Evolutionary conservation across 2,888 invertebrate species (phyloP), one percentile per base, ranked within the genome.

Genomic region (Acleris literana): DNA sequence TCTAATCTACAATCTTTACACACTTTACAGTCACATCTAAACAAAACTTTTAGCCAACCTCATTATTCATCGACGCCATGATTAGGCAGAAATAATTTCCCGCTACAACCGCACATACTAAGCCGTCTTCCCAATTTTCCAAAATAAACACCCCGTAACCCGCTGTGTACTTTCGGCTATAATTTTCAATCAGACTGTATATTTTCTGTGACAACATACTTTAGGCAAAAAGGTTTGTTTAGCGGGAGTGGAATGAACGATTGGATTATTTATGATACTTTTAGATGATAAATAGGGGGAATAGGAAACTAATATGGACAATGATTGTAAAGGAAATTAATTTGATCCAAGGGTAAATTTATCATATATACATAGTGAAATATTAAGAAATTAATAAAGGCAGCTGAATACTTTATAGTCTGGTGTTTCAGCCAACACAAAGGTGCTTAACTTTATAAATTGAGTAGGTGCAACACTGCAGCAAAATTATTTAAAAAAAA

Each of bases 31-130:
- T 39, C 39, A 39, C 39, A 13, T 11, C 39, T 39, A 46, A 46
- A n/a, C 6, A 5, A 17, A 16, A 46, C 16, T n/a, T 18, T 39
- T 18, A 39, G 39, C 11, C 3, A 43, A 51, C 29, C 25, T 55
- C 55, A 25, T 51, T 25, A 51, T 39, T 44, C 55, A 52, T 52
- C n/a, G 16, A 16, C 29, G 51, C 29, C 55, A n/a, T 74, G 80
- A 80, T 79, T 80, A 87, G 84, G 84, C 82, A 82, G 85, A 88
- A 89, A 88, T 89, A 86, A 89, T 88, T 88, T 88, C 79, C 86
- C 80, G 85, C 85, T 84, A 86, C 84, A 80, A 79, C 76, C 83
- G 80, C 75, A 82, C 77, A 60, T 54, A 81, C 81, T 88, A 87
- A 89, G 85, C 84, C 75, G 84, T 74, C 81, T 84, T 86, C 83